These are phyloP conservation scores for Sinocyclocheilus rhinocerous DNA, from an alignment of 2,113 vertebrate species.

Conservation along the genomic window DNA sequence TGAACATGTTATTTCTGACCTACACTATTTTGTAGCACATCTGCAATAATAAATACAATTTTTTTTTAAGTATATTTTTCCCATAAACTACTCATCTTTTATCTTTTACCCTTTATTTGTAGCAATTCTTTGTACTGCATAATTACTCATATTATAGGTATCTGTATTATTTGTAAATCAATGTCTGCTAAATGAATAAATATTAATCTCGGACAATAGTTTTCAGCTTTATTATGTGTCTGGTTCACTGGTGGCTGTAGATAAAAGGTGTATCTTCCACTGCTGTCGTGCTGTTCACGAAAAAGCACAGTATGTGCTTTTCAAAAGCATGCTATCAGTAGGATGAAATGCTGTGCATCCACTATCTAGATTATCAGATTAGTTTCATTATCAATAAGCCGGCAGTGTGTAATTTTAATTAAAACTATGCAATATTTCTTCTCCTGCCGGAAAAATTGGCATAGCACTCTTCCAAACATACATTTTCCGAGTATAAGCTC, in stretches of 20 bases:
- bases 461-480: background rate
- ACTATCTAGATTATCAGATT: slow-evolving; percentile 9
- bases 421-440: slow-evolving; percentile 7
- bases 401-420: background rate
- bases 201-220: background rate
- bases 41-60: too few species aligned
- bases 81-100: too few species aligned
- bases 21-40: too few species aligned
- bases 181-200: background rate
- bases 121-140: too few species aligned
- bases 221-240: background rate
- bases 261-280: slow-evolving; percentile 29
- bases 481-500: slow-evolving; percentile 2
- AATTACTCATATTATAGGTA: too few species aligned
- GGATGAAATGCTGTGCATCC: background rate
- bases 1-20: background rate
- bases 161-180: too few species aligned
- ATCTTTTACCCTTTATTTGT: too few species aligned
- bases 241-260: background rate
- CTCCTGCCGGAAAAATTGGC: background rate
- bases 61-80: too few species aligned
- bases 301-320: background rate
- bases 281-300: background rate
- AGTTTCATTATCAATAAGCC: slow-evolving; percentile 4
- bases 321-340: slow-evolving; percentile 6